A percentile compares a stretch with the other conserved stretches of the same genome.
phyloP scores from a whole-genome alignment of 2,888 invertebrate species.

The Nemotelus pantherinus region DNA sequence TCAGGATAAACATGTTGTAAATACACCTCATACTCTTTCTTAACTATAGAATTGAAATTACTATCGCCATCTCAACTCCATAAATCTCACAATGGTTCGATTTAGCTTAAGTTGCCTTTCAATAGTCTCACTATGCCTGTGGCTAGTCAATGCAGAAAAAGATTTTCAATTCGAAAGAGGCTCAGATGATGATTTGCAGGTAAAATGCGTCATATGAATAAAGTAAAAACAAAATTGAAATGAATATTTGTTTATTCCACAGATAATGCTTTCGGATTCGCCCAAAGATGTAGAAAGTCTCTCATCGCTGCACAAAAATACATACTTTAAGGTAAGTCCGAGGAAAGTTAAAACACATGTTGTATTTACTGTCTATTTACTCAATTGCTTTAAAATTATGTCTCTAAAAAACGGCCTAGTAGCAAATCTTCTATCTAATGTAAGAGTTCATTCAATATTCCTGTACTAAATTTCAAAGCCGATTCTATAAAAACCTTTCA shows the following conservation, averaged over 20 bases:
- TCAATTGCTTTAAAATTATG: too few relatives aligned
- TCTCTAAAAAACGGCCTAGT: too few relatives aligned
- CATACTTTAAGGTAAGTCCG: conserved; percentile 47
- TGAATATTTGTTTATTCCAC: not conserved
- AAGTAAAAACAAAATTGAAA: too few relatives aligned
- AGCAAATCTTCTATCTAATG: too few relatives aligned
- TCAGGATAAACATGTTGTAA: conserved; percentile 38
- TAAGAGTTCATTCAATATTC: too few relatives aligned
- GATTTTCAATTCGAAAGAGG: conserved; percentile 61
- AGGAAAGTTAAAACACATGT: too few relatives aligned
- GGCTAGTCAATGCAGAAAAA: conserved; percentile 54
- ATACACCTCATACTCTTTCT: not conserved
- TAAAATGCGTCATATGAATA: conserved; percentile 49
- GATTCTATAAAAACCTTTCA: too few relatives aligned
- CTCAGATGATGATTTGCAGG: conserved; percentile 59
- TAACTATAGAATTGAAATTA: not conserved
- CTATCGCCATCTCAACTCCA: conserved; percentile 20
- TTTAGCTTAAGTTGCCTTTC: conserved; percentile 45
- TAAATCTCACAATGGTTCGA: conserved; percentile 24
- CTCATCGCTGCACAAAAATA: conserved; percentile 44
- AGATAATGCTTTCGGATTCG: conserved; percentile 48
- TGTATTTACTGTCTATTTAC: too few relatives aligned
- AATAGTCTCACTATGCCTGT: conserved; percentile 41
- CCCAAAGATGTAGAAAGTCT: conserved; percentile 46
- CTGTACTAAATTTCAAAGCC: too few relatives aligned